Evolutionary conservation across 2,888 invertebrate genomes (phyloP), one percentile per base, ranked within the genome.

Genomic region (Leucozona laternaria): DNA sequence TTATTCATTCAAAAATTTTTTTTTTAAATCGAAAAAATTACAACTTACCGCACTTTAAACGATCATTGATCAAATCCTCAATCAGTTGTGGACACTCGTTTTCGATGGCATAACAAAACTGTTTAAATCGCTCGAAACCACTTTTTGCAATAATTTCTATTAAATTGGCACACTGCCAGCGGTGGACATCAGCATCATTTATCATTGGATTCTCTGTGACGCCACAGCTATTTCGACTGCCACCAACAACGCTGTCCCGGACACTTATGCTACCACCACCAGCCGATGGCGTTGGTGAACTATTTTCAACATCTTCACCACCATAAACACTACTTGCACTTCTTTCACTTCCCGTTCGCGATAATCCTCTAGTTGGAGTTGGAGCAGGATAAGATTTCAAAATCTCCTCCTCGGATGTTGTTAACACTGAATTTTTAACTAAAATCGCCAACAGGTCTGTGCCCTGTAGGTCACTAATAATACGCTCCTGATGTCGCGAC

Each of bases 391-490:
- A 90, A 7, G 90, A 89, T 73, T 92, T 92, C 2, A 92, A 80
- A 17, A 92, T 79, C 20, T 92, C 93, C 91, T 95, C 95, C 88
- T 95, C 94, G 89, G 94, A 93, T 88, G 95, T 93, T 89, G 93
- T 94, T 84, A 95, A 93, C 88, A 95, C 93, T 66, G 95, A 94
- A 90, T 95, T 95, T 90, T 95, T 95, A 75, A 95, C 95, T 80
- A 95, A 93, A 88, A 94, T 94, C 86, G 94, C 94, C 88, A 95
- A 90, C 70, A 95, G 92, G 91, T 95, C 94, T 86, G 95, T 95
- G 88, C 94, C 94, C 90, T 94, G 93, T 89, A 95, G 91, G 93
- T 95, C 95, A 82, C 94, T 94, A 89, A 95, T 93, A 89, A 95
- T 93, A 82, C 94, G 94, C 64, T 94, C 93, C 92, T 94, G 95